These are phyloP conservation scores for Allobates femoralis DNA, from an alignment of 2,797 vertebrate genomes.

Conservation along the genomic window DNA sequence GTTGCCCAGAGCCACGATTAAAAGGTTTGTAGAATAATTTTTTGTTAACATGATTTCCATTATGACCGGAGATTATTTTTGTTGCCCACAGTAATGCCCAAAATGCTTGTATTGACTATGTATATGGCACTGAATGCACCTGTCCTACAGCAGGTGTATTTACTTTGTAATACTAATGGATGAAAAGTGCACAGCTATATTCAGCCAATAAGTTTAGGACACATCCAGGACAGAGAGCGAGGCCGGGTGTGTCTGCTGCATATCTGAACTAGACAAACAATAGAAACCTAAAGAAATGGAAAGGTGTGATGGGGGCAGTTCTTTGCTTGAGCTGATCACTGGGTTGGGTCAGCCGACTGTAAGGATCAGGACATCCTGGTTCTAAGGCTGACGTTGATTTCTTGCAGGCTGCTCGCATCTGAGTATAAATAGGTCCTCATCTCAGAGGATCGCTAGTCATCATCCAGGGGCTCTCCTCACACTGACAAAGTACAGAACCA, in stretches of 20 bases:
- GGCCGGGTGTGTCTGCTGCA: slow-evolving; percentile 54
- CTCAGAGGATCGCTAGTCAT: background rate
- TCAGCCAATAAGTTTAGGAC: slow-evolving; percentile 60
- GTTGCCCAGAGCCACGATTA: background rate
- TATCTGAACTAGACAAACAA: slow-evolving; percentile 58
- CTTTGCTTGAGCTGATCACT: slow-evolving; percentile 40
- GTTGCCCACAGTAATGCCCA: background rate
- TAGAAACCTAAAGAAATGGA: slow-evolving; percentile 42
- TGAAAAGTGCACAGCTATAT: background rate
- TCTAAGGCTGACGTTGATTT: slow-evolving; percentile 62
- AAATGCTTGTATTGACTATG: background rate
- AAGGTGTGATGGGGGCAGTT: slow-evolving; percentile 59
- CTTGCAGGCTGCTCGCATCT: slow-evolving; percentile 4
- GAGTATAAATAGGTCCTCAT: slow-evolving; percentile 53
- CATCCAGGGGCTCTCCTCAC: slow-evolving; percentile 27
- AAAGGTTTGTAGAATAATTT: background rate
- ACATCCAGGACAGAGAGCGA: slow-evolving; percentile 44
- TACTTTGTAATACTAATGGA: background rate
- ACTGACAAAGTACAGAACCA: slow-evolving; percentile 20
- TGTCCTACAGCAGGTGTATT: background rate
- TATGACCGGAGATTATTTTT: background rate
- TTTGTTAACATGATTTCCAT: too few species aligned
- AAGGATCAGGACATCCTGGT: slow-evolving; percentile 64
- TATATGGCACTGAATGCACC: background rate
- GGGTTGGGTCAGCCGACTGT: slow-evolving; percentile 53